A percentile compares a stretch with the other conserved stretches of the same genome.
phyloP scores from a whole-genome alignment of 2,113 vertebrate genomes.

The Pithys albifrons region DNA sequence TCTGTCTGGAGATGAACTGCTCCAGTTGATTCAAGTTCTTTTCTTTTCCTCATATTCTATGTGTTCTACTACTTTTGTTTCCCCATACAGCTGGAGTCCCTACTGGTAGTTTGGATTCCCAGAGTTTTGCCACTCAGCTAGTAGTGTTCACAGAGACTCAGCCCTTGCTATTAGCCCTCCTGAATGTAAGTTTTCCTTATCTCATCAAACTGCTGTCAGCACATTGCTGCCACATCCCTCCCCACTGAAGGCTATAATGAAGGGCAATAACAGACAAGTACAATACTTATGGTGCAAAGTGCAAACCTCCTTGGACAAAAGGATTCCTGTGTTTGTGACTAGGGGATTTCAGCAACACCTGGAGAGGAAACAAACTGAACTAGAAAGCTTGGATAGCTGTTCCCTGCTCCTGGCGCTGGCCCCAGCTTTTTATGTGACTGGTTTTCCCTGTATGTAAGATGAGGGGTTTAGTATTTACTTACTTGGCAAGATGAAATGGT shows the following conservation, averaged over 20 bases:
- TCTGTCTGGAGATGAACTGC: not conserved
- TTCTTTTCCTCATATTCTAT: not conserved
- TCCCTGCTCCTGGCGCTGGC: not conserved
- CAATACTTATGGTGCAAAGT: not conserved
- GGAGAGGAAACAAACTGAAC: not conserved
- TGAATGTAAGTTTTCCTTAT: not conserved
- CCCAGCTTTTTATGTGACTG: not conserved
- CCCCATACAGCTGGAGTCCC: not conserved
- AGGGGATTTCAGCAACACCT: not conserved
- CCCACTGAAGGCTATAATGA: not conserved
- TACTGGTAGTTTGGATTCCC: not conserved
- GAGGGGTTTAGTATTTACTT: not conserved
- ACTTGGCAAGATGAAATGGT: not conserved
- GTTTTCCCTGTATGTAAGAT: not conserved
- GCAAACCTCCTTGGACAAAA: not conserved
- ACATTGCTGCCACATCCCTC: accelerated
- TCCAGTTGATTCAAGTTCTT: not conserved
- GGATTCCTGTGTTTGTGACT: not conserved
- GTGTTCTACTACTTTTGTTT: not conserved
- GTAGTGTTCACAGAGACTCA: not conserved
- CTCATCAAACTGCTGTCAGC: not conserved
- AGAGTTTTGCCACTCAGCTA: not conserved
- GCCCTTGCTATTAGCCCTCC: not conserved
- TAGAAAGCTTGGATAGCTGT: not conserved
- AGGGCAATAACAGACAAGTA: accelerated